Evolutionary conservation across 2,113 vertebrate species (phyloP).

Genomic region (Syrmaticus mikado): DNA sequence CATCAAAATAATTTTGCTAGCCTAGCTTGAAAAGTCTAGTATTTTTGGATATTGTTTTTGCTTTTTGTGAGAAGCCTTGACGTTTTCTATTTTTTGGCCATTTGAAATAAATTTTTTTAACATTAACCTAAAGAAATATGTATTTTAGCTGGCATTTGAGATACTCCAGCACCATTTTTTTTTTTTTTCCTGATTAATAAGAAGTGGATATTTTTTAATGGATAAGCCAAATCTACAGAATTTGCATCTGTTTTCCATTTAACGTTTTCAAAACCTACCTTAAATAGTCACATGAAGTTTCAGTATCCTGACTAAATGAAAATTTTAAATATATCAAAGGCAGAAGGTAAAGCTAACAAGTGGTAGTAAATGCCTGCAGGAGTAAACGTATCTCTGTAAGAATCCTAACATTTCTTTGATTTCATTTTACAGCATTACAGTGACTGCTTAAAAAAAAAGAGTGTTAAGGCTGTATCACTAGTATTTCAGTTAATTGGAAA

Average conservation of each 20-base stretch:
- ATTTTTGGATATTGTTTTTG: not conserved
- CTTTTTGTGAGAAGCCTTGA: not conserved
- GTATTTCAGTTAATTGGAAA: not conserved
- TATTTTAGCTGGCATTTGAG: not conserved
- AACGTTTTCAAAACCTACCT: not conserved
- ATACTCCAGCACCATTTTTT: not conserved
- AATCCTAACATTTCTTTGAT: not conserved
- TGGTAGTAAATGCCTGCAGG: constrained; percentile 10
- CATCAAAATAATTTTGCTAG: not conserved
- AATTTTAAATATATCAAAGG: not conserved
- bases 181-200: not conserved
- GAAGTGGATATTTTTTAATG: not conserved
- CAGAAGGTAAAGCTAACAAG: not conserved
- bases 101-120: not conserved
- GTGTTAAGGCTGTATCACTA: not conserved
- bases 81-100: not conserved
- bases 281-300: not conserved
- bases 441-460: not conserved
- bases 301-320: not conserved
- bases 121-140: not conserved
- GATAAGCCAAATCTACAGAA: not conserved
- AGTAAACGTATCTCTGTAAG: not conserved
- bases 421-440: constrained; percentile 13
- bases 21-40: constrained; percentile 12
- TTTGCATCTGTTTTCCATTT: constrained; percentile 32